Conservation (phyloP, 2,888 invertebrate species). For the Chrysolina oricalcia region DNA sequence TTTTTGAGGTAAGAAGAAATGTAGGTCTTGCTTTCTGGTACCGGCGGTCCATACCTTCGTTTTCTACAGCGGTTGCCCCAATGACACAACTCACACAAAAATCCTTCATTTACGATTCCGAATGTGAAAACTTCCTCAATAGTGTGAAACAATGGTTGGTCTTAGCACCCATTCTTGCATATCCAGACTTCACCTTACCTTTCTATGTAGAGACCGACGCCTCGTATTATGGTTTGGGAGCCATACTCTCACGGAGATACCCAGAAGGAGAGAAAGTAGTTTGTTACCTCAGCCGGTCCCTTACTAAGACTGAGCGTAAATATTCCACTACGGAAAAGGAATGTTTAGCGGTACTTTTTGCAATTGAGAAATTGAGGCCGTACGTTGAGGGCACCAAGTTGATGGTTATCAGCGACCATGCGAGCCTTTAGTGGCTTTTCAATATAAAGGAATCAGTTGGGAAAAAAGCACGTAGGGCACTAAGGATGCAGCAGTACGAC, state of each 20-base stretch:
- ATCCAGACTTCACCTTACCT: conserved; percentile 39
- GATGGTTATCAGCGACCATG: too few relatives aligned
- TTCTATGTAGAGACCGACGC: conserved; percentile 39
- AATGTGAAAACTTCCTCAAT: conserved; percentile 42
- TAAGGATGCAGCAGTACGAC: conserved; percentile 1
- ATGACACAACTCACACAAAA: conserved; percentile 36
- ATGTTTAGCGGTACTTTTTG: too few relatives aligned
- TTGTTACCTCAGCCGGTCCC: too few relatives aligned
- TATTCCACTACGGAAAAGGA: too few relatives aligned
- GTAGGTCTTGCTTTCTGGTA: conserved; percentile 53
- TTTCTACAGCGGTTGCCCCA: conserved; percentile 26
- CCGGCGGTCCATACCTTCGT: too few relatives aligned
- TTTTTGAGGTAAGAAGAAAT: conserved; percentile 47
- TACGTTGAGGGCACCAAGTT: too few relatives aligned
- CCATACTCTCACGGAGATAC: neutral
- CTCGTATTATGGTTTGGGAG: neutral
- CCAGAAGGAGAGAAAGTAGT: too few relatives aligned
- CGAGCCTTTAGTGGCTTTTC: too few relatives aligned
- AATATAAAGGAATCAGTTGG: conserved; percentile 42
- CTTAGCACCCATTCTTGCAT: conserved; percentile 40
- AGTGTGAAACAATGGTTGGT: conserved; percentile 36
- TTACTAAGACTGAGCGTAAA: too few relatives aligned
- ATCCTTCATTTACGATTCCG: conserved; percentile 39
- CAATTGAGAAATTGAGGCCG: too few relatives aligned
- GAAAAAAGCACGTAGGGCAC: conserved; percentile 45